Base-by-base conservation (phyloP, 2,888 invertebrate species). In the Ophioninae sp. region DNA sequence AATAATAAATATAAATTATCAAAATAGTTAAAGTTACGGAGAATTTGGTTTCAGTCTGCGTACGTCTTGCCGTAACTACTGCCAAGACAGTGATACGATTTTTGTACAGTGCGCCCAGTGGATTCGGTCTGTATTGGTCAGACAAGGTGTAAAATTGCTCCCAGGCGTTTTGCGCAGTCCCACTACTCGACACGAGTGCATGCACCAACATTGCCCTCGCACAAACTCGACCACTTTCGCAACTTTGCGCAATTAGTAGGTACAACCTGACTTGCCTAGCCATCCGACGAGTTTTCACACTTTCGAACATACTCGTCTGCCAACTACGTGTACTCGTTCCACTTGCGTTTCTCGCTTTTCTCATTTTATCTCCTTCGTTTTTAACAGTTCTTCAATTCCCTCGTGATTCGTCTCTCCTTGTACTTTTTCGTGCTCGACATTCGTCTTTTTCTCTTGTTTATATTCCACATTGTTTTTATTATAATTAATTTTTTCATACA, bases 191-290 rank as follows among this genome's bases (percentile, higher is more conserved):
- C 77, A 69, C 69, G 56, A 61, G 50, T 62, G 62, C 70, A 62
- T 37, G 30, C 7, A 41, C n/a, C 23, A 13, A 20, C 23, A 13
- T 39, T 20, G 44, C 39, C 59, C 70, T 64, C 65, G 20, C 39
- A 79, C 72, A 65, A 73, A 61, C 79, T 79, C 59, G 23, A 65
- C 68, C 76, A 76, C 76, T 81, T 81, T 76, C 41, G 75, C 41
- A 81, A 81, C 73, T 81, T 61, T 59, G 30, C 74, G 77, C 83
- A 84, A 84, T 84, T 81, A 84, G 81, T 67, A 81, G 72, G 69
- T 79, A 81, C 81, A 81, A 81, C 78, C 75, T 79, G 57, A 2
- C 72, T 30, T 56, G 62, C 62, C 21, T 67, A 70, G 61, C 61
- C 81, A 81, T 64, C 61, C 30, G 78, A 74, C 81, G 78, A 81